phyloP scores from a whole-genome alignment of 2,113 vertebrate species.

The Empidonax alnorum region DNA sequence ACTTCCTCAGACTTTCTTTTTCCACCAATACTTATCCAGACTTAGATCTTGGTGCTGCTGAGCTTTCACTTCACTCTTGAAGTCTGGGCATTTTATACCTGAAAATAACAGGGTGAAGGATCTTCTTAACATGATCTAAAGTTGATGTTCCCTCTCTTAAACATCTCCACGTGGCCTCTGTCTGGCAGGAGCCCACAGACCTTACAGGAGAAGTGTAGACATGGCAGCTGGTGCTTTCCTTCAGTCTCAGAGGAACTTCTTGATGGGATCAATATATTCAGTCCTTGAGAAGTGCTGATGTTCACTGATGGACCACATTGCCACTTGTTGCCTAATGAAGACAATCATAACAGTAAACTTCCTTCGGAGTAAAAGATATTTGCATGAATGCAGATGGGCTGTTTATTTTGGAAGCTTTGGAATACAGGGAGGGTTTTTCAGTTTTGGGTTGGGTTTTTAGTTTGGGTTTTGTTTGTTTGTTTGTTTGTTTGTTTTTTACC shows the following conservation, averaged over 20 bases:
- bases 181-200: not conserved
- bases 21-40: not conserved
- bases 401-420: not conserved
- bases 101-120: not conserved
- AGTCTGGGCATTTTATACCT: not conserved
- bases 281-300: not conserved
- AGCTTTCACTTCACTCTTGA: not conserved
- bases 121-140: not conserved
- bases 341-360: not conserved
- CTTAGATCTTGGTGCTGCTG: not conserved
- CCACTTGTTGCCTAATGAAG: not conserved
- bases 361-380: not conserved
- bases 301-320: not conserved
- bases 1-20: not conserved
- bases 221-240: not conserved
- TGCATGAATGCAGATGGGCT: not conserved
- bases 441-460: not conserved
- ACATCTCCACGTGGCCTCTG: not conserved
- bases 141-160: not conserved
- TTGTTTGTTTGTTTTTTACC: no score
- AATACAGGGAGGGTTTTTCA: not conserved
- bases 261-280: not conserved
- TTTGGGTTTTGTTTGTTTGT: no score
- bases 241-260: not conserved
- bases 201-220: not conserved